Evolutionary conservation across 1,140 invertebrate genomes (phyloP).

Genomic region (Musca domestica): DNA sequence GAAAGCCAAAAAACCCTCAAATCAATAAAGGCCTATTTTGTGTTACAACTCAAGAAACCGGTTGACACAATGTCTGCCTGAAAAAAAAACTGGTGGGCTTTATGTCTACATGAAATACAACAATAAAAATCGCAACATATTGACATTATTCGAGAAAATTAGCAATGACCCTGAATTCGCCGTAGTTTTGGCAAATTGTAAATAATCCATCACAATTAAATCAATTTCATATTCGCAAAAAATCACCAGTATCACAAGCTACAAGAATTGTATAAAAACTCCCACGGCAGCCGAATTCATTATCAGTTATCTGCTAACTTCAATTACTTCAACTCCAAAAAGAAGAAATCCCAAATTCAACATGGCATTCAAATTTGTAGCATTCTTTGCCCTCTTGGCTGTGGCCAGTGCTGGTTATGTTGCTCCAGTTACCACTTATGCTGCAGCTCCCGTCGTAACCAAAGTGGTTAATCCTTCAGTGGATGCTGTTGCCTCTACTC

Average conservation of each 20-base stretch:
- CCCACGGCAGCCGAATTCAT: background rate
- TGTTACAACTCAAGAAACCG: too few relatives aligned
- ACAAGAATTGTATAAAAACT: background rate
- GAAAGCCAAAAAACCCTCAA: too few relatives aligned
- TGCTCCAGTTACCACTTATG: constrained; percentile 1
- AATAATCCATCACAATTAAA: too few relatives aligned
- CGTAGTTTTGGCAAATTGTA: too few relatives aligned
- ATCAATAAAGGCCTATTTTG: too few relatives aligned
- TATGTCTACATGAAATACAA: too few relatives aligned
- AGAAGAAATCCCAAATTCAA: background rate
- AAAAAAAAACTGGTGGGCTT: too few relatives aligned
- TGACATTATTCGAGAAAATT: too few relatives aligned
- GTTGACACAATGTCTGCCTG: too few relatives aligned
- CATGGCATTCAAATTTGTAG: constrained; percentile 24
- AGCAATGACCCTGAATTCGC: too few relatives aligned
- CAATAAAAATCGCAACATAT: too few relatives aligned
- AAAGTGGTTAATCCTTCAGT: constrained; percentile 53
- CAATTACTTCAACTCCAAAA: background rate
- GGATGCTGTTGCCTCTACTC: constrained; percentile 57
- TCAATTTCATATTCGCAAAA: too few relatives aligned
- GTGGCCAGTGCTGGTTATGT: constrained; percentile 21
- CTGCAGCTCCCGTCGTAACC: constrained; percentile 30
- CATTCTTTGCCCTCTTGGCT: constrained; percentile 13
- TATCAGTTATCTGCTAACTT: background rate
- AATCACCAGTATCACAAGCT: background rate